These are phyloP conservation scores for Lithodes maja DNA, from an alignment of 2,888 invertebrate genomes.

Conservation along the genomic window DNA sequence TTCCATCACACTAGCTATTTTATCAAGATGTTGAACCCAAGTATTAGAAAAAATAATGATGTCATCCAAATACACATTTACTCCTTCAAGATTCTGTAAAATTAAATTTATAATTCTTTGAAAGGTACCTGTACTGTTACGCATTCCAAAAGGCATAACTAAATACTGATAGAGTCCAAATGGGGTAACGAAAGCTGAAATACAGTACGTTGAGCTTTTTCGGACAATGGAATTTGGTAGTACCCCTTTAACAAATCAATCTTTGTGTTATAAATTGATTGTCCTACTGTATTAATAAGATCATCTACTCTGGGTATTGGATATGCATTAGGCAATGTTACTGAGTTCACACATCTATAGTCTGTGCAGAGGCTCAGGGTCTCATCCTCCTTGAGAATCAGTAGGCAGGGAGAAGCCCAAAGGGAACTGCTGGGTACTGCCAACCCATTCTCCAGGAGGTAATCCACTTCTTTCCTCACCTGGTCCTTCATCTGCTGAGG, in stretches of 20 bases:
- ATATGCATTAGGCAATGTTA: conserved; percentile 3
- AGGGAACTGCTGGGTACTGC: conserved; percentile 11
- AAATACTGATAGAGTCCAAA: conserved; percentile 28
- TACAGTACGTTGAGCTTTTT: conserved; percentile 9
- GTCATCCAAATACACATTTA: conserved; percentile 19
- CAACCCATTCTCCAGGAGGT: conserved; percentile 20
- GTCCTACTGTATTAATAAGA: conserved; percentile 25
- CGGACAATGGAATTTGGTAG: conserved; percentile 6
- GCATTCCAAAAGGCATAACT: conserved; percentile 33
- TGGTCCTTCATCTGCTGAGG: neutral
- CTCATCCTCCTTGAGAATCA: conserved; percentile 29
- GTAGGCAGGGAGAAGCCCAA: conserved; percentile 34
- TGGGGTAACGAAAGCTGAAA: conserved; percentile 36
- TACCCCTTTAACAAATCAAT: conserved; percentile 29
- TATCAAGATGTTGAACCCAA: conserved; percentile 6
- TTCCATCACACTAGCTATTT: neutral
- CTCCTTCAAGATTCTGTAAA: conserved; percentile 6
- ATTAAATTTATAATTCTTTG: conserved; percentile 11
- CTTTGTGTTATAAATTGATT: too few species aligned
- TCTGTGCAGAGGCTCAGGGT: neutral
- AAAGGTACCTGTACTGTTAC: conserved; percentile 9
- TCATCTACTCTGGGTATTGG: conserved; percentile 25
- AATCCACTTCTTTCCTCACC: conserved; percentile 28
- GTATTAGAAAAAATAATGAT: neutral
- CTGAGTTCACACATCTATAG: conserved; percentile 5